These are phyloP conservation scores for Epirrhoe tristata DNA, from an alignment of 2,888 invertebrate genomes.

Conservation along the genomic window DNA sequence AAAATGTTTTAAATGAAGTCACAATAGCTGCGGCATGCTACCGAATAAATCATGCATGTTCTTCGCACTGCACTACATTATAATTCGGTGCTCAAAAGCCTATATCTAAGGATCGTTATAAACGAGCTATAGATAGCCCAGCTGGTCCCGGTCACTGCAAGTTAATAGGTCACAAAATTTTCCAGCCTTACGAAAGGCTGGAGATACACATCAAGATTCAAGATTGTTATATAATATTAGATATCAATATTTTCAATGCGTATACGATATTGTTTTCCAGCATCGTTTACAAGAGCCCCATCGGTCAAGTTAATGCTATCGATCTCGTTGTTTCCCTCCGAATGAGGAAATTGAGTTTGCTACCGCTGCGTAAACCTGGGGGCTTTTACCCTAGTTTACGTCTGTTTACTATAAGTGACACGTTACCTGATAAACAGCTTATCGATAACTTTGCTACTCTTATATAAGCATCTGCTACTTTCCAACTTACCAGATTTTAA, in stretches of 20 bases:
- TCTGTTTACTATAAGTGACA: slow-evolving; percentile 21
- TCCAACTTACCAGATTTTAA: too few species aligned
- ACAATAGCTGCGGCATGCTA: slow-evolving; percentile 7
- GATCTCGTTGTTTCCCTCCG: slow-evolving; percentile 17
- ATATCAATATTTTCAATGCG: too few species aligned
- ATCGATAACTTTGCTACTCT: slow-evolving; percentile 13
- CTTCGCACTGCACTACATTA: neutral
- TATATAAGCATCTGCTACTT: too few species aligned
- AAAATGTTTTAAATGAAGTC: slow-evolving; percentile 1
- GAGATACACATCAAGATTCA: too few species aligned
- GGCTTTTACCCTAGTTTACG: slow-evolving; percentile 13
- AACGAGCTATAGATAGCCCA: too few species aligned
- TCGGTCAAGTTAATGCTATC: slow-evolving; percentile 23
- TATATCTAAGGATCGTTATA: too few species aligned
- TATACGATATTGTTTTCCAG: neutral
- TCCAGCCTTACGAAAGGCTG: too few species aligned
- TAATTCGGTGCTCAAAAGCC: too few species aligned
- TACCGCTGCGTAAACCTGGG: slow-evolving; percentile 17
- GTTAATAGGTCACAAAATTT: too few species aligned
- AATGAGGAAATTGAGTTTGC: slow-evolving; percentile 26
- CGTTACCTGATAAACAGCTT: slow-evolving; percentile 15
- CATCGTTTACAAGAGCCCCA: neutral
- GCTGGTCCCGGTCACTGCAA: too few species aligned
- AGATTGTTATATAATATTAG: too few species aligned
- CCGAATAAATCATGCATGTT: neutral